Conservation (phyloP, 2,113 vertebrate genomes). For the Pungitius pungitius region DNA sequence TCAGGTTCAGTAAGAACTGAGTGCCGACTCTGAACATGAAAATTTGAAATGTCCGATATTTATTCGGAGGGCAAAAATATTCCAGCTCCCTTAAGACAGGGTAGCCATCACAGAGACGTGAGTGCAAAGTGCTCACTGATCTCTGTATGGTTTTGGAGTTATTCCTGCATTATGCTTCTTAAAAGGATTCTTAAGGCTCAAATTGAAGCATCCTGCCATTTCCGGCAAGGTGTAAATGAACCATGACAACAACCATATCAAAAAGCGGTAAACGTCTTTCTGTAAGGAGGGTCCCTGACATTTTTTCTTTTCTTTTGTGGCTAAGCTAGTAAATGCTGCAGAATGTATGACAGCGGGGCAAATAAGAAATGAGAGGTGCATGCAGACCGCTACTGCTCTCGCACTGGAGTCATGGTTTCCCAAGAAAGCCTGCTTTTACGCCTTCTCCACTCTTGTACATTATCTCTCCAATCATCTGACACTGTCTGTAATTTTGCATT, state of each 20-base stretch:
- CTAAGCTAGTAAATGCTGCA: constrained; percentile 17
- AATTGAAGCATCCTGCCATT: constrained; percentile 52
- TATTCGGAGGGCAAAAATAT: not conserved
- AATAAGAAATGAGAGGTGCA: constrained; percentile 42
- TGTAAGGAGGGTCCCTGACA: constrained; percentile 13
- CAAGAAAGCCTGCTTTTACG: constrained; percentile 21
- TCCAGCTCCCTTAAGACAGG: not conserved
- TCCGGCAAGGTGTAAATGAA: constrained; percentile 58
- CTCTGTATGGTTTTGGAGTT: constrained; percentile 14
- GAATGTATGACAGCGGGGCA: constrained; percentile 33
- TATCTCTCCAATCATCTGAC: constrained; percentile 20
- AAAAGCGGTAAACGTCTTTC: constrained; percentile 30
- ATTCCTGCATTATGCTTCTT: constrained; percentile 20
- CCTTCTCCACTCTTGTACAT: constrained; percentile 1
- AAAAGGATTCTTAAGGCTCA: constrained; percentile 35
- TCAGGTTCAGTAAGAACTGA: constrained; percentile 19
- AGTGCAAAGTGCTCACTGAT: constrained; percentile 19
- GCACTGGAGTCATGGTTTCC: constrained; percentile 20
- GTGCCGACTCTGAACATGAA: not conserved
- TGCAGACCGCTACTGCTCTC: not conserved
- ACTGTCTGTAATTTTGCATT: constrained; percentile 13
- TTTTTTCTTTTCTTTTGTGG: not conserved
- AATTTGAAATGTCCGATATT: not conserved
- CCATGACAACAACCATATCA: constrained; percentile 51
- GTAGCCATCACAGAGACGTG: not conserved